These are phyloP conservation scores for Petrocephalus microphthalmus DNA, from an alignment of 2,113 vertebrate species.

Conservation along the genomic window DNA sequence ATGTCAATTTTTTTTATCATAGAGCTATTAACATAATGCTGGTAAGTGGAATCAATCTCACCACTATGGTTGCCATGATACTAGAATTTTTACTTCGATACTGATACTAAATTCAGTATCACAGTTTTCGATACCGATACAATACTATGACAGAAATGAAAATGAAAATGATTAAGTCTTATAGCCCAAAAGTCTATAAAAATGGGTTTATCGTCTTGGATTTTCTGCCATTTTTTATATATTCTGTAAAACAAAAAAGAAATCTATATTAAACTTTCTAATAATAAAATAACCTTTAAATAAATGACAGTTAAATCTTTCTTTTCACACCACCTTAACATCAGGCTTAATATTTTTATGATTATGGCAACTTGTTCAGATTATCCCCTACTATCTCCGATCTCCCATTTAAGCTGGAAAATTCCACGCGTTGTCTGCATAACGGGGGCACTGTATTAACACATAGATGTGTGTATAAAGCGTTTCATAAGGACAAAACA, in stretches of 20 bases:
- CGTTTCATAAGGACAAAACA: neutral
- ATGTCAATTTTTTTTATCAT: neutral
- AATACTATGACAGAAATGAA: neutral
- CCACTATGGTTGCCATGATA: neutral
- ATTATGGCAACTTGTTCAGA: neutral
- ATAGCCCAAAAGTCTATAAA: neutral
- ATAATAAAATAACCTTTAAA: neutral
- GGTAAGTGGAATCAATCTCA: neutral
- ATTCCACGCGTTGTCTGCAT: neutral
- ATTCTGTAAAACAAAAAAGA: neutral
- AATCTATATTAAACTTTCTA: neutral
- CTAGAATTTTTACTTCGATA: neutral
- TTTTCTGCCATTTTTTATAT: neutral
- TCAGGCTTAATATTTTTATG: neutral
- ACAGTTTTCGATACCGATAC: neutral
- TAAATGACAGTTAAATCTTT: neutral
- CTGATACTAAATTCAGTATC: neutral
- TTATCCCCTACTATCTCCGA: neutral
- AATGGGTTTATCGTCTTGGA: neutral
- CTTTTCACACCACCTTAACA: too few species aligned
- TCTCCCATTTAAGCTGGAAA: neutral
- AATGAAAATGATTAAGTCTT: neutral
- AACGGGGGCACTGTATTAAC: neutral
- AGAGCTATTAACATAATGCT: neutral
- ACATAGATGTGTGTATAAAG: neutral